Conservation (phyloP, 2,888 invertebrate species). For the Leptura quadrifasciata region DNA sequence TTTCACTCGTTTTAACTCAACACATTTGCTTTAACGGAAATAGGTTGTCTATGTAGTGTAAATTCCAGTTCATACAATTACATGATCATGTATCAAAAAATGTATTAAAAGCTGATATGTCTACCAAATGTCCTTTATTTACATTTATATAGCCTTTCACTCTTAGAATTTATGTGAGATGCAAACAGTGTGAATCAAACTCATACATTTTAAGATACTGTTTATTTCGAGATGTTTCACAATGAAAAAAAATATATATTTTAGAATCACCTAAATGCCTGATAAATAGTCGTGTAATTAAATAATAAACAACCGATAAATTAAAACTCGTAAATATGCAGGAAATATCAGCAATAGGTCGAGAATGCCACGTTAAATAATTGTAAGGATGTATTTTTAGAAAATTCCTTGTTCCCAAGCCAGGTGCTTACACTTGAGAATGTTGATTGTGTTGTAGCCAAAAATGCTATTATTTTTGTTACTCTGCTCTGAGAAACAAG, state of each 20-base stretch:
- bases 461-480: not conserved
- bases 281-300: not conserved
- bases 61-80: no score
- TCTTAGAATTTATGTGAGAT: not conserved
- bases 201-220: not conserved
- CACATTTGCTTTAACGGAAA: no score
- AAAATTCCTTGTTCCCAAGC: slow-evolving; percentile 25
- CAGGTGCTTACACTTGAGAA: slow-evolving; percentile 14
- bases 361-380: slow-evolving; percentile 10
- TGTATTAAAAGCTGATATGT: not conserved
- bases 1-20: no score
- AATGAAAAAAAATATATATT: not conserved
- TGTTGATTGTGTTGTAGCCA: not conserved
- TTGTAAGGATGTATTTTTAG: slow-evolving; percentile 21
- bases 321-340: not conserved
- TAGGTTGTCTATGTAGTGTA: no score
- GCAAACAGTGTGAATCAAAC: not conserved
- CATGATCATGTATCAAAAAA: not conserved
- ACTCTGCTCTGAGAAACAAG: not conserved
- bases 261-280: not conserved
- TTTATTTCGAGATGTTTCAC: not conserved
- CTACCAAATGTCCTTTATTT: not conserved
- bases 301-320: not conserved
- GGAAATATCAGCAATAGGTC: slow-evolving; percentile 1
- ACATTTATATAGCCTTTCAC: not conserved